Percentiles rank a stretch among this genome's conserved stretches.
Evolutionary conservation across 2,113 vertebrate species (phyloP).

Genomic region (Lycocorax pyrrhopterus): DNA sequence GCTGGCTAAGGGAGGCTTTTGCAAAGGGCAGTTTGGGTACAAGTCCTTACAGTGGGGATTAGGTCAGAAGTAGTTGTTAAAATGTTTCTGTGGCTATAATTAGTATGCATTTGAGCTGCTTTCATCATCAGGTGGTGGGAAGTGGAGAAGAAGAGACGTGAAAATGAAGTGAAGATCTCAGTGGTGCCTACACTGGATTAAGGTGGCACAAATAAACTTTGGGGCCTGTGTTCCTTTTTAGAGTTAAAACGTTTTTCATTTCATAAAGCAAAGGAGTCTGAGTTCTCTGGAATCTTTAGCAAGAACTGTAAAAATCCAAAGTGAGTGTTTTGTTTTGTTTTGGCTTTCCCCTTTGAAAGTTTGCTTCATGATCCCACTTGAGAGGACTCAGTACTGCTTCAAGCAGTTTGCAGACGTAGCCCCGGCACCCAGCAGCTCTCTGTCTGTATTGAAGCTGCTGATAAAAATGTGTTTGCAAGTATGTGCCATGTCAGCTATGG

Average conservation of each 20-base stretch:
- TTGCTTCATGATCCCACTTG: neutral
- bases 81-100: neutral
- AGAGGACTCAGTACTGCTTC: neutral
- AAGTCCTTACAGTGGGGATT: neutral
- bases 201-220: neutral
- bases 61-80: neutral
- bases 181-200: neutral
- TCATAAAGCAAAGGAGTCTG: neutral
- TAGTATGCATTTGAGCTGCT: neutral
- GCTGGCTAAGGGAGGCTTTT: neutral
- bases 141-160: neutral
- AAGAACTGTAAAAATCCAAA: neutral
- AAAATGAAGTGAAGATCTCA: neutral
- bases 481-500: neutral
- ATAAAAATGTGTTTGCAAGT: neutral
- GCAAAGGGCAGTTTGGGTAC: neutral
- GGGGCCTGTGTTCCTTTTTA: neutral
- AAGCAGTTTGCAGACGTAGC: neutral
- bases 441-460: neutral
- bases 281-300: neutral
- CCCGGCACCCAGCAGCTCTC: neutral
- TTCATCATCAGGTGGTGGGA: neutral
- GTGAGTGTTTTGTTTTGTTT: neutral
- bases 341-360: neutral
- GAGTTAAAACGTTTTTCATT: neutral